These are phyloP conservation scores for Arvicanthis niloticus DNA, from an alignment of 2,113 vertebrate species.

Conservation along the genomic window DNA sequence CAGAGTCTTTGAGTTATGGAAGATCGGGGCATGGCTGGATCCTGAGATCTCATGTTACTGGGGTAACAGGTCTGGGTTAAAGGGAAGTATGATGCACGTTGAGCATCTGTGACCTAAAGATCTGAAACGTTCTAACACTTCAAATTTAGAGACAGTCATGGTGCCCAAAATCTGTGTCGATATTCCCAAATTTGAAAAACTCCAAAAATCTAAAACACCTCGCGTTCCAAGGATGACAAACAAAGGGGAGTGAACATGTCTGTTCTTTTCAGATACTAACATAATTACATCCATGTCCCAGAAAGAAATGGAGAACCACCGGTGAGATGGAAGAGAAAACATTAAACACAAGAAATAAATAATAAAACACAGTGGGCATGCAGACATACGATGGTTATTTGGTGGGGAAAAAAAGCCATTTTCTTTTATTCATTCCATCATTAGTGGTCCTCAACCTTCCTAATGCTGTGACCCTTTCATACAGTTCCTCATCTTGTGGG, in stretches of 20 bases:
- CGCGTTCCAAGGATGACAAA: background rate
- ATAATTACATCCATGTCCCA: background rate
- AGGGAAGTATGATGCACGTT: background rate
- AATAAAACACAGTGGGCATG: background rate
- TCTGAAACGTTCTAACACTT: background rate
- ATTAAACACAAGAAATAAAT: background rate
- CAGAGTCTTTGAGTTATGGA: background rate
- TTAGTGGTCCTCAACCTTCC: background rate
- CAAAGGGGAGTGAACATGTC: background rate
- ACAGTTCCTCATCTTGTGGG: background rate
- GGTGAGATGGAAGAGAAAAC: background rate
- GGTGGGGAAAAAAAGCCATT: background rate
- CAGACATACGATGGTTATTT: background rate
- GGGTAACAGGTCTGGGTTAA: background rate
- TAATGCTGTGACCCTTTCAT: background rate
- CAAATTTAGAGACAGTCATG: background rate
- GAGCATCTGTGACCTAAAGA: background rate
- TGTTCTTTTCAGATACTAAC: slow-evolving; percentile 35
- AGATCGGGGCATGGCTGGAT: background rate
- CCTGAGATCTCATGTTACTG: background rate
- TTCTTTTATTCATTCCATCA: background rate
- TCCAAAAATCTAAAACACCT: background rate
- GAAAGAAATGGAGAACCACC: background rate
- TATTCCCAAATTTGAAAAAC: background rate
- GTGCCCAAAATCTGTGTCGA: background rate